phyloP scores from a whole-genome alignment of 2,888 invertebrate genomes.

The Cheilosia vulpina region DNA sequence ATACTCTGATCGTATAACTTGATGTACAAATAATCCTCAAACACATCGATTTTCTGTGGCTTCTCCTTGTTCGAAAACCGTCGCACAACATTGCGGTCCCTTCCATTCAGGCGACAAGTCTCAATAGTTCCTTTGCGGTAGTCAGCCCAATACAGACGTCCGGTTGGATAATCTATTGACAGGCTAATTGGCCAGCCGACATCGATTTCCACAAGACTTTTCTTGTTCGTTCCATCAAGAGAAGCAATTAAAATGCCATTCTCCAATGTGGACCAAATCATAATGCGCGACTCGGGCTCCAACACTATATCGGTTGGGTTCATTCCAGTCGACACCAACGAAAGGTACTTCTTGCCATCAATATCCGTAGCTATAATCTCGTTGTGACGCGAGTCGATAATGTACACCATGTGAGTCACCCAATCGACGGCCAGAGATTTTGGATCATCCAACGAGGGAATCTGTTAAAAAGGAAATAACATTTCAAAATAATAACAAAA shows the following conservation, averaged over 20 bases:
- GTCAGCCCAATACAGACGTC: constrained; percentile 93
- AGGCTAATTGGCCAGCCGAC: constrained; percentile 90
- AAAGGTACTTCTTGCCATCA: constrained; percentile 81
- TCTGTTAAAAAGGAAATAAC: constrained; percentile 78
- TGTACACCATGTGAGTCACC: constrained; percentile 88
- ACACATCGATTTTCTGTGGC: constrained; percentile 89
- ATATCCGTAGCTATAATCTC: constrained; percentile 82
- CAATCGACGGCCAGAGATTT: constrained; percentile 91
- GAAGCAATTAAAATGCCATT: constrained; percentile 87
- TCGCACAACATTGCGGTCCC: constrained; percentile 86
- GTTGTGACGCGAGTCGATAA: constrained; percentile 85
- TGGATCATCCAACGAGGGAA: constrained; percentile 86
- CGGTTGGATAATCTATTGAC: constrained; percentile 89
- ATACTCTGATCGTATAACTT: constrained; percentile 87
- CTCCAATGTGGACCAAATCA: constrained; percentile 92
- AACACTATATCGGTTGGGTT: constrained; percentile 90
- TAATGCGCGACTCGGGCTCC: constrained; percentile 86
- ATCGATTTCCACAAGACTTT: constrained; percentile 86
- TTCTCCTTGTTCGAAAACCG: constrained; percentile 85
- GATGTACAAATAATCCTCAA: constrained; percentile 89
- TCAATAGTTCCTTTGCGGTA: constrained; percentile 90
- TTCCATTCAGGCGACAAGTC: constrained; percentile 88
- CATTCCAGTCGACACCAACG: constrained; percentile 84
- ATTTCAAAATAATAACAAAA: not conserved
- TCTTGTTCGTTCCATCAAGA: constrained; percentile 87